phyloP scores from a whole-genome alignment of 2,797 vertebrate species.

The Odontamblyopus rebecca region DNA sequence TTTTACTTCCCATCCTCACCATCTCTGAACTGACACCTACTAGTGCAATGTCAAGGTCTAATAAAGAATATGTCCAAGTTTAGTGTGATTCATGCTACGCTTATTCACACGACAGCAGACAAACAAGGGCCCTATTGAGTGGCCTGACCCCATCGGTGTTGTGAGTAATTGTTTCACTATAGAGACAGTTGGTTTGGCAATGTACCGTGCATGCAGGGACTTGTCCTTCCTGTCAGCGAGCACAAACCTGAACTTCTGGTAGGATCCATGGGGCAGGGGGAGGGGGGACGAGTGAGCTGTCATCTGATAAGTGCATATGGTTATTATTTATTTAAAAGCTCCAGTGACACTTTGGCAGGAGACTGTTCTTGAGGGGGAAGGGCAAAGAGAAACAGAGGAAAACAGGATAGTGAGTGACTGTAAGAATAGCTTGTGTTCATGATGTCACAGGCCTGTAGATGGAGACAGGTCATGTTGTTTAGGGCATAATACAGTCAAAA shows the following conservation, averaged over 20 bases:
- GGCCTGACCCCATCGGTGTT: constrained; percentile 42
- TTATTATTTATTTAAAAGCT: constrained; percentile 74
- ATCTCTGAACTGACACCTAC: constrained; percentile 35
- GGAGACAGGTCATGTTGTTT: not conserved
- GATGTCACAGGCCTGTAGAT: not conserved
- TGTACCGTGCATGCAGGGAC: constrained; percentile 60
- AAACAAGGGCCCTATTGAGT: constrained; percentile 69
- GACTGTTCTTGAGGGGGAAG: constrained; percentile 35
- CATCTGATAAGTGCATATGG: constrained; percentile 59
- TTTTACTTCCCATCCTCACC: not conserved
- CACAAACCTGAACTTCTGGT: constrained; percentile 59
- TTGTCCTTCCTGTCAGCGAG: constrained; percentile 62
- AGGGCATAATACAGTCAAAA: not conserved
- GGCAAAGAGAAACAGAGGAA: constrained; percentile 25
- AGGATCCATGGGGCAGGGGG: constrained; percentile 12
- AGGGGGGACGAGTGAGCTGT: constrained; percentile 39
- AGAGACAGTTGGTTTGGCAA: constrained; percentile 55
- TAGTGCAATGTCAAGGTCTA: constrained; percentile 24
- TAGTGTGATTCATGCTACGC: constrained; percentile 42
- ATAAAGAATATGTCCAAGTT: constrained; percentile 29
- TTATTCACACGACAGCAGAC: constrained; percentile 52
- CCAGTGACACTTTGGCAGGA: constrained; percentile 54
- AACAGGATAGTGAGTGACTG: constrained; percentile 14
- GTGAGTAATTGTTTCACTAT: constrained; percentile 59
- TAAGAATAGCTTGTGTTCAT: constrained; percentile 20